These are phyloP conservation scores for Leptinotarsa peninsularis DNA, from an alignment of 2,888 invertebrate genomes.

Conservation along the genomic window DNA sequence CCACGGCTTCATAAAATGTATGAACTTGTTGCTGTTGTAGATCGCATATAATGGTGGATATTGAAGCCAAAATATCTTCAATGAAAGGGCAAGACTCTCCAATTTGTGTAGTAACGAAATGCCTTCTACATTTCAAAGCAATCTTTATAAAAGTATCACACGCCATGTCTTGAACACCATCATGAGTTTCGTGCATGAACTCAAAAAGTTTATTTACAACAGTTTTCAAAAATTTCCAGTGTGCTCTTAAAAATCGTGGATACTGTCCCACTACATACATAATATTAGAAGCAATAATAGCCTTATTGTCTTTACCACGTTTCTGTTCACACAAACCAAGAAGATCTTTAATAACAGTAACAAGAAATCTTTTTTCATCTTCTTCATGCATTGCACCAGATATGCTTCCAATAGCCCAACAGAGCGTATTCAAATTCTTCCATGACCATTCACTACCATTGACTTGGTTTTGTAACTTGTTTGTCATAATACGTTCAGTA, in stretches of 20 bases:
- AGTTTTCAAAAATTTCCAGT: constrained; percentile 99
- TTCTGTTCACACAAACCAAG: constrained; percentile 98
- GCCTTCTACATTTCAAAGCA: constrained; percentile 96
- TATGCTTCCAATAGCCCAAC: constrained; percentile 97
- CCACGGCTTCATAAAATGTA: constrained; percentile 99
- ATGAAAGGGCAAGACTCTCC: constrained; percentile 98
- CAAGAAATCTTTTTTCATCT: constrained; percentile 98
- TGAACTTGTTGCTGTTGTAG: constrained; percentile 98
- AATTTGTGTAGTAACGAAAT: constrained; percentile 96
- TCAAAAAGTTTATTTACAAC: constrained; percentile 99
- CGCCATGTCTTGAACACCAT: constrained; percentile 99
- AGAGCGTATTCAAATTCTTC: constrained; percentile 99
- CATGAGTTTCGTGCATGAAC: constrained; percentile 99
- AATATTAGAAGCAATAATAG: constrained; percentile 99
- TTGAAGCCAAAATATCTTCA: constrained; percentile 96
- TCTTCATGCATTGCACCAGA: constrained; percentile 98
- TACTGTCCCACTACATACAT: constrained; percentile 99
- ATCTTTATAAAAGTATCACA: constrained; percentile 99
- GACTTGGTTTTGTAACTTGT: constrained; percentile 97
- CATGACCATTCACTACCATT: constrained; percentile 98
- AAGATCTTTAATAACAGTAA: constrained; percentile 98
- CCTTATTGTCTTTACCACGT: constrained; percentile 99
- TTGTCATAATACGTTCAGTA: constrained; percentile 99
- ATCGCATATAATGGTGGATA: constrained; percentile 98
- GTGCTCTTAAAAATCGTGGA: constrained; percentile 97